A percentile compares a stretch with the other conserved stretches of the same genome.
Conservation (phyloP, 1,140 invertebrate genomes). For the Apis cerana region DNA sequence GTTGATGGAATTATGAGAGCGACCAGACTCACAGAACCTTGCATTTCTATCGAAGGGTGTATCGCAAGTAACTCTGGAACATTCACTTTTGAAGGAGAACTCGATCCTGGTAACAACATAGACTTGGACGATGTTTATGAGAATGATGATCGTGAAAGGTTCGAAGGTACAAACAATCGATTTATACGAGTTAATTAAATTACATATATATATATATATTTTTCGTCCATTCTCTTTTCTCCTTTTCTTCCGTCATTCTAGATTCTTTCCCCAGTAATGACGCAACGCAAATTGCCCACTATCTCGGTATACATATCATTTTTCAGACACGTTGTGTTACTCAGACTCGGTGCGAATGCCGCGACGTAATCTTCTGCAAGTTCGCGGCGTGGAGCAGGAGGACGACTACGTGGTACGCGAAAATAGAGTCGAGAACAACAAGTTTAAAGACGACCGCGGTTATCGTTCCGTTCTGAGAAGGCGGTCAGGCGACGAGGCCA, state of each 20-base stretch:
- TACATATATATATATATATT: no score
- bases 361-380: conserved; percentile 48
- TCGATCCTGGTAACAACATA: not conserved
- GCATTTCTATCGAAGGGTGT: conserved; percentile 49
- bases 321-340: conserved; percentile 2
- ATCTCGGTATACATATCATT: not conserved
- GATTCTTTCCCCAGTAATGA: no score
- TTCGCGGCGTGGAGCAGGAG: not conserved
- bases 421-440: conserved; percentile 15
- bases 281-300: no score
- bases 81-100: conserved; percentile 43
- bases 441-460: not conserved
- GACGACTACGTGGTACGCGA: conserved; percentile 30
- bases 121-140: conserved; percentile 28
- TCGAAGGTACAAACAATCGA: conserved; percentile 30
- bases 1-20: conserved; percentile 46
- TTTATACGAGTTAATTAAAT: no score
- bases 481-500: conserved; percentile 10
- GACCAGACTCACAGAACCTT: conserved; percentile 51
- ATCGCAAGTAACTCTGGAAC: conserved; percentile 10
- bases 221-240: no score
- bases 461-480: conserved; percentile 31
- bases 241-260: no score
- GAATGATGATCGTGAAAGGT: conserved; percentile 17
- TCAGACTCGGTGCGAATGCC: not conserved